Evolutionary conservation across 2,797 vertebrate species (phyloP).

Genomic region (Sebastes minor): DNA sequence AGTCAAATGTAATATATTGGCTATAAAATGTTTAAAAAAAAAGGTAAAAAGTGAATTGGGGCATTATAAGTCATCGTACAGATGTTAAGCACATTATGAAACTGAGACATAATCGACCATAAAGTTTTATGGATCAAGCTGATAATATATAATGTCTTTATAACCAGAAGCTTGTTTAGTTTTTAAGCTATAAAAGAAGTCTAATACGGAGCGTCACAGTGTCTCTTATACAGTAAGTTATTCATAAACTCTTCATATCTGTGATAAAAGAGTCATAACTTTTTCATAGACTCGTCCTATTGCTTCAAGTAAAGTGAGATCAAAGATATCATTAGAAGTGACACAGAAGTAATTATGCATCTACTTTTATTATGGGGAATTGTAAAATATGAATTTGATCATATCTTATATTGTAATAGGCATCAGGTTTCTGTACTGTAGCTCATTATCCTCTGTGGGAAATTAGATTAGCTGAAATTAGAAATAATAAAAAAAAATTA

Average conservation of each 20-base stretch:
- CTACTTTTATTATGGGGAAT: conserved; percentile 25
- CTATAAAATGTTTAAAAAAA: neutral
- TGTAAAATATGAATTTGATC: conserved; percentile 48
- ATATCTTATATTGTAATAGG: conserved; percentile 18
- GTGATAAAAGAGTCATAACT: conserved; percentile 33
- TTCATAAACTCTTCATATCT: conserved; percentile 40
- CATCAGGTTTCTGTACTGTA: conserved; percentile 3
- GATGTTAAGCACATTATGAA: neutral
- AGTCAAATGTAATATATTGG: neutral
- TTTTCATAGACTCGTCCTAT: conserved; percentile 34
- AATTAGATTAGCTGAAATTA: conserved; percentile 25
- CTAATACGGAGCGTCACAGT: neutral
- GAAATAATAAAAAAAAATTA: neutral
- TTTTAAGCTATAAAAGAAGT: neutral
- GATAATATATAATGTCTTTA: neutral
- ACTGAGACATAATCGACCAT: neutral
- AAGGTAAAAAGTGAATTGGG: neutral
- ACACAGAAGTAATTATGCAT: conserved; percentile 42
- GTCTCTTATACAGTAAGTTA: conserved; percentile 21
- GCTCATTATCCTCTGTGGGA: conserved; percentile 9
- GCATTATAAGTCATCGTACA: neutral
- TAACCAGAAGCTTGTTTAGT: neutral
- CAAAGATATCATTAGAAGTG: conserved; percentile 45
- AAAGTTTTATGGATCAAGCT: neutral
- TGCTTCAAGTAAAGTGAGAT: conserved; percentile 43